A percentile compares a stretch with the other conserved stretches of the same genome.
phyloP scores from a whole-genome alignment of 2,888 invertebrate genomes.

The Bellardia bayeri region DNA sequence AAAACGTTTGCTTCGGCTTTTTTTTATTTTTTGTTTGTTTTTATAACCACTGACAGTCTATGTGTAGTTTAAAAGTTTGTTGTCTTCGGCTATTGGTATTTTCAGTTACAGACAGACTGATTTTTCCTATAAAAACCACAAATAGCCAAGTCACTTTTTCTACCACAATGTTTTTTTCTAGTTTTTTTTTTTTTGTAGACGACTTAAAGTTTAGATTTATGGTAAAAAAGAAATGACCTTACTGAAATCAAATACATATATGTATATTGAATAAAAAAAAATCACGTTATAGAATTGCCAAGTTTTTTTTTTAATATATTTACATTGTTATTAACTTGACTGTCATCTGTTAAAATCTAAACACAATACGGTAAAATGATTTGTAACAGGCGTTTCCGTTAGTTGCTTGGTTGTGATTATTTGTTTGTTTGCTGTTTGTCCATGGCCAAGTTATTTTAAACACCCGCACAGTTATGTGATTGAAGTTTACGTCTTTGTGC shows the following conservation, averaged over 20 bases:
- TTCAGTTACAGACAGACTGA: background rate
- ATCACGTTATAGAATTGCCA: background rate
- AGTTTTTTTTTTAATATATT: background rate
- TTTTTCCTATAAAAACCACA: conserved; percentile 7
- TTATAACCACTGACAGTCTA: conserved; percentile 60
- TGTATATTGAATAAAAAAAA: background rate
- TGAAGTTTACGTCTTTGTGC: conserved; percentile 41
- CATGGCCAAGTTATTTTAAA: background rate
- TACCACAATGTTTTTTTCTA: background rate
- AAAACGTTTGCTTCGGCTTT: background rate
- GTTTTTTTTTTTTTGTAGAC: background rate
- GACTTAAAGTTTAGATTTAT: conserved; percentile 38
- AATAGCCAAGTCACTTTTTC: conserved; percentile 41
- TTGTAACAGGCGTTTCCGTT: conserved; percentile 41
- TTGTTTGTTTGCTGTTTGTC: conserved; percentile 1
- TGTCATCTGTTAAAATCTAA: background rate
- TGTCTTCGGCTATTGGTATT: conserved; percentile 6
- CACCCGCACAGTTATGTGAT: background rate
- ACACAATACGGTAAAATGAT: conserved; percentile 25
- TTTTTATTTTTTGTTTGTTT: conserved; percentile 18
- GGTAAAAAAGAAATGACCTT: conserved; percentile 26
- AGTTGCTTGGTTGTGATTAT: background rate
- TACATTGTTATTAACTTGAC: background rate
- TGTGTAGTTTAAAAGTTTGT: conserved; percentile 38
- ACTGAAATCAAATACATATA: conserved; percentile 18